These are phyloP conservation scores for Galerucella nymphaeae DNA, from an alignment of 2,888 invertebrate genomes.

Conservation along the genomic window DNA sequence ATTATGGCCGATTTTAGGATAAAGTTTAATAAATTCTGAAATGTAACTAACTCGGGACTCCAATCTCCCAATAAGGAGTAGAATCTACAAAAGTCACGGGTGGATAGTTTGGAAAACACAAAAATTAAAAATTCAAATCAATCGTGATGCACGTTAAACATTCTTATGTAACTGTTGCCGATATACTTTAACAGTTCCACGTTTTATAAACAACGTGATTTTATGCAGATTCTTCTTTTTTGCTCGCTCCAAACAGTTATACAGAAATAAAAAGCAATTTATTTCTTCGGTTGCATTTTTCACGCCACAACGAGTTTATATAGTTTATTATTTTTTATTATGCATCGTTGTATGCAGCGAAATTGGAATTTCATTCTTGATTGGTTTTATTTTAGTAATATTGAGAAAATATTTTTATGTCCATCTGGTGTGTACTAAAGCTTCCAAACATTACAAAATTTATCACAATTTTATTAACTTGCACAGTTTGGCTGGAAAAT, in stretches of 20 bases:
- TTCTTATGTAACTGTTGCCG: not conserved
- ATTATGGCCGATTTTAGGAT: not conserved
- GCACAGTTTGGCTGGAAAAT: no score
- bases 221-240: not conserved
- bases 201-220: not conserved
- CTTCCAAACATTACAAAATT: not conserved
- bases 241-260: not conserved
- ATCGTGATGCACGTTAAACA: not conserved
- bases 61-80: no score
- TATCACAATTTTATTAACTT: no score
- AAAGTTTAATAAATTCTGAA: not conserved
- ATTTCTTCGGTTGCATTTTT: slow-evolving; percentile 2
- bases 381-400: not conserved
- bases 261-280: not conserved
- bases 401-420: not conserved
- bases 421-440: not conserved
- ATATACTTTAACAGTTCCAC: not conserved
- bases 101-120: not conserved
- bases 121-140: not conserved
- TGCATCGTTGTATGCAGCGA: not conserved
- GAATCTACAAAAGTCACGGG: not conserved
- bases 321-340: not conserved
- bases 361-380: not conserved
- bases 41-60: no score
- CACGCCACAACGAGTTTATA: not conserved